Conservation (phyloP, 2,113 vertebrate species). For the Mus spicilegus region DNA sequence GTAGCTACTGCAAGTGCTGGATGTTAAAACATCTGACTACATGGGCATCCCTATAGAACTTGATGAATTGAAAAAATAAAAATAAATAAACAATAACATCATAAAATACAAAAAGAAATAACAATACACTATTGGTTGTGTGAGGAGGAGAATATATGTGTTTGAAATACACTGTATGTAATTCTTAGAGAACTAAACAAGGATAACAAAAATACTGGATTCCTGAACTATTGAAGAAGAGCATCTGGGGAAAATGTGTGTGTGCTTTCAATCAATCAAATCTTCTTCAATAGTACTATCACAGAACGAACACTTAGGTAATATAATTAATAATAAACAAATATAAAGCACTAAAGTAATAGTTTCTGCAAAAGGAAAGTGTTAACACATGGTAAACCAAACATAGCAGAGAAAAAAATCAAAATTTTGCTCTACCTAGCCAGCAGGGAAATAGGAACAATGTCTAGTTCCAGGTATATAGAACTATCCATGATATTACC, state of each 20-base stretch:
- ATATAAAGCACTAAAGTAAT: not conserved
- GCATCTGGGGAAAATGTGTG: not conserved
- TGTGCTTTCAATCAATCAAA: not conserved
- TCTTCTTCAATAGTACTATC: not conserved
- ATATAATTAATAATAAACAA: not conserved
- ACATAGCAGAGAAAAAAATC: not conserved
- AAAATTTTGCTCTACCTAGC: not conserved
- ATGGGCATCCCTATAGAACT: not conserved
- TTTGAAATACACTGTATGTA: not conserved
- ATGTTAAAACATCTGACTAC: not conserved
- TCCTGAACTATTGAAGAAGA: not conserved
- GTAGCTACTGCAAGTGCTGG: not conserved
- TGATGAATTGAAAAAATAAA: not conserved
- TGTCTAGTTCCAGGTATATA: accelerated
- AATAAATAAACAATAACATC: not conserved
- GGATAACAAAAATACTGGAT: not conserved
- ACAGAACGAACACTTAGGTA: not conserved
- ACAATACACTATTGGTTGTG: not conserved
- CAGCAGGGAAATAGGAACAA: not conserved
- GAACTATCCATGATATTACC: not conserved
- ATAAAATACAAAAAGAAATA: not conserved
- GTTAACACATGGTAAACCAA: accelerated
- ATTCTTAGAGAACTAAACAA: not conserved
- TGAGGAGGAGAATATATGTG: not conserved
- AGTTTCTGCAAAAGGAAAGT: not conserved